Base-by-base conservation (phyloP, 2,113 vertebrate species). In the Pampusana beccarii region DNA sequence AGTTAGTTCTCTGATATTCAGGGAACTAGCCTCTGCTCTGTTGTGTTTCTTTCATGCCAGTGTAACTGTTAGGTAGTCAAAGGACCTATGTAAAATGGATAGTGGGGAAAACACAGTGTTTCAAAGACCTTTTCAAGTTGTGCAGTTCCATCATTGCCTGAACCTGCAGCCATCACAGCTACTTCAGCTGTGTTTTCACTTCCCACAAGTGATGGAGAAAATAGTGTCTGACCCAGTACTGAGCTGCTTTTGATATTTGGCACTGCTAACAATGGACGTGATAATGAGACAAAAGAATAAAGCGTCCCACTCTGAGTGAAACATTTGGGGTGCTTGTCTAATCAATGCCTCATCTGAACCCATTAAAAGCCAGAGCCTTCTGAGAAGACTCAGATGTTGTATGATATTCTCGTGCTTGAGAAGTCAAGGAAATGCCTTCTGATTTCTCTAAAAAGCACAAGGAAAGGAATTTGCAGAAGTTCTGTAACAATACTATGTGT, bases 121-220 rank as follows among this genome's bases (percentile, higher is more conserved):
- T 31, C 60, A 65, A 65, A 91, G 92, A 86, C 83, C 66, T 93
- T 78, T 93, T 88, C 61, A 57, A 57, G 80, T 61, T 69, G 13
- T 90, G 86, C 6, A 36, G 72, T 77, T 87, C 87, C 77, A 61
- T 93, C 86, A 87, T 15, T 1, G 31, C 34, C 73, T 34, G 69
- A 84, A 88, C 83, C 77, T 72, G 75, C 90, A 57, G 65, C 89
- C 86, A 71, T 84, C 53, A 86, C 74, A 97, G 80, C 34, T 77
- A 29, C 65, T 13, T 86, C 86, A 80, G 46, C 38, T 0, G 2
- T 13, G 91, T 67, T 26, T 60, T 81, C 64, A 34, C 46, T 51
- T 93, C 79, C 90, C 90, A 92, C 79, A 83, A 91, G 64, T 56
- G 82, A 88, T 51, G 74, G 71, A 69, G 67, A 92, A 83, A 86